Conservation (phyloP, 2,888 invertebrate genomes). For the Steinernema scapterisci region DNA sequence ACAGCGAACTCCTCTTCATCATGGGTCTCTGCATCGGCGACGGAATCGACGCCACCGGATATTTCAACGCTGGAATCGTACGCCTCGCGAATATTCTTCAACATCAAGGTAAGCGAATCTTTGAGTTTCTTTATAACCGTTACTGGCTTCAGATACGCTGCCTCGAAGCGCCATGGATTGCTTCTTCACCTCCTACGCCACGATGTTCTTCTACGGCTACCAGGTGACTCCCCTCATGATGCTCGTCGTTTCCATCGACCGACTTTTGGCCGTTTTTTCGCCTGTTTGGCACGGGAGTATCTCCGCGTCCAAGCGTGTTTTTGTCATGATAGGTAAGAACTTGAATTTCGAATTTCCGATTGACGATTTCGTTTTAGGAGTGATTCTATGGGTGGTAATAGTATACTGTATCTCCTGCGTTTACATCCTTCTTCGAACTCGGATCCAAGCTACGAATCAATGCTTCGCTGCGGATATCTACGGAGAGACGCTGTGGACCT, state of each 20-base stretch:
- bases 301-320: neutral
- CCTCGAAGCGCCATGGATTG: neutral
- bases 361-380: no score
- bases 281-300: constrained; percentile 4
- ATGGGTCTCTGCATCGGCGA: constrained; percentile 12
- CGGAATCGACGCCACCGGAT: constrained; percentile 13
- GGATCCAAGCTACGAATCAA: neutral
- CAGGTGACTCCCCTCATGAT: constrained; percentile 19
- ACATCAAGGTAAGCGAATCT: neutral
- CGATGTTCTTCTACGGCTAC: constrained; percentile 21
- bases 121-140: neutral
- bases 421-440: neutral
- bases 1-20: constrained; percentile 19
- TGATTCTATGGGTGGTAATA: neutral
- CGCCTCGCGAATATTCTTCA: neutral
- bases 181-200: constrained; percentile 22
- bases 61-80: constrained; percentile 22
- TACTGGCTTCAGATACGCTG: neutral
- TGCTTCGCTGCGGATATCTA: constrained; percentile 17
- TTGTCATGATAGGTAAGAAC: neutral
- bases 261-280: constrained; percentile 6
- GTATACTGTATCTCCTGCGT: neutral
- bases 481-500: neutral
- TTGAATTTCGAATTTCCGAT: neutral
- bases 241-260: constrained; percentile 28